These are phyloP conservation scores for Platichthys stellatus DNA, from an alignment of 2,113 vertebrate species.

Conservation along the genomic window DNA sequence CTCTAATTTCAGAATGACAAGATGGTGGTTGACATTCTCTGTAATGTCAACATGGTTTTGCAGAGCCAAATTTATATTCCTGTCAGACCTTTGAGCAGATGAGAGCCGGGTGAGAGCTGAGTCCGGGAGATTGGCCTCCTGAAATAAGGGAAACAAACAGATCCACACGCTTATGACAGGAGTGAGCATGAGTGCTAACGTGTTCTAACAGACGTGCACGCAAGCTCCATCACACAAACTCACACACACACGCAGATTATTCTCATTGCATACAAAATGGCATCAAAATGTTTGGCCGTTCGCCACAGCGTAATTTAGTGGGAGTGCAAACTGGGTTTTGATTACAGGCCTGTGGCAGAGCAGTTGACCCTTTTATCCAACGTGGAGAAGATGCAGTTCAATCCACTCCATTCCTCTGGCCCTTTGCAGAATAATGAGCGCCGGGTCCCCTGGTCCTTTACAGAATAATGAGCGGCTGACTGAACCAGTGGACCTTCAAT, in stretches of 20 bases:
- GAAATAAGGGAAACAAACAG: conserved; percentile 48
- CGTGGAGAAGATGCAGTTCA: conserved; percentile 29
- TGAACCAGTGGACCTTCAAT: conserved; percentile 55
- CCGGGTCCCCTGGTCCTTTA: conserved; percentile 47
- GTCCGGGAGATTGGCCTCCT: conserved; percentile 29
- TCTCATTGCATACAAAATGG: conserved; percentile 37
- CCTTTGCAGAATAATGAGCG: conserved; percentile 63
- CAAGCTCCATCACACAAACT: conserved; percentile 4
- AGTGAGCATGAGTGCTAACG: not conserved
- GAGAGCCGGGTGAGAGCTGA: conserved; percentile 28
- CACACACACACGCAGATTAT: not conserved
- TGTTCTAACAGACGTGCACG: conserved; percentile 14
- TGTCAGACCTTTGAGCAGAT: conserved; percentile 31
- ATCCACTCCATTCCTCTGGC: conserved; percentile 52
- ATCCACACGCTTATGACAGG: conserved; percentile 18
- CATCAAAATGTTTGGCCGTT: conserved; percentile 35
- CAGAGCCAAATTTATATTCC: conserved; percentile 36
- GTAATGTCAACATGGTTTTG: not conserved
- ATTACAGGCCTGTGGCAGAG: conserved; percentile 59
- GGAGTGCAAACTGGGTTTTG: conserved; percentile 56
- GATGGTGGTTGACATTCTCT: conserved; percentile 9
- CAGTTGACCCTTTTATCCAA: conserved; percentile 55
- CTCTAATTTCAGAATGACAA: conserved; percentile 12
- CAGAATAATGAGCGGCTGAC: conserved; percentile 63
- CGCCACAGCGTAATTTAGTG: conserved; percentile 49